A percentile compares a stretch with the other conserved stretches of the same genome.
These are phyloP conservation scores for Macaria notata DNA, from an alignment of 2,888 invertebrate species.

Conservation along the genomic window DNA sequence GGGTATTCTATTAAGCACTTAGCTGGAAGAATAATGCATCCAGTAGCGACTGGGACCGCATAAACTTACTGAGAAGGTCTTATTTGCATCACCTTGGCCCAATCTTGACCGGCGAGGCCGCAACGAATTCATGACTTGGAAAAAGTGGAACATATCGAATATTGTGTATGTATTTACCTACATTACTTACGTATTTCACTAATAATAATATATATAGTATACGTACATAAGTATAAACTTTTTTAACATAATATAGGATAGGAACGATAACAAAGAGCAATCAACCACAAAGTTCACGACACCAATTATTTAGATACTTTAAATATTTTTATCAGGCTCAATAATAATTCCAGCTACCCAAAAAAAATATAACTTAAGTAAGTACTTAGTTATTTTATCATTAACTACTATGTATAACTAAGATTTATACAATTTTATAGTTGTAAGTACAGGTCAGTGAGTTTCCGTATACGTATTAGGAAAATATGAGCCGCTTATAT, in stretches of 20 bases:
- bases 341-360: too few species aligned
- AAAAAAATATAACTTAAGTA: too few species aligned
- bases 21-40: slow-evolving; percentile 71
- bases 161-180: background rate
- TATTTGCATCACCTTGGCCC: slow-evolving; percentile 60
- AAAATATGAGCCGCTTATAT: too few species aligned
- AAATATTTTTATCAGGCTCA: too few species aligned
- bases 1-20: slow-evolving; percentile 72
- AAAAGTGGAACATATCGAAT: slow-evolving; percentile 2
- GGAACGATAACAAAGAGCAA: too few species aligned
- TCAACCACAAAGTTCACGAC: slow-evolving; percentile 20
- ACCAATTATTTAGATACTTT: slow-evolving; percentile 30
- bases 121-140: slow-evolving; percentile 28
- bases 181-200: too few species aligned
- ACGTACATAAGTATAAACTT: too few species aligned
- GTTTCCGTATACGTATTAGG: slow-evolving; percentile 10
- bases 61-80: slow-evolving; percentile 46
- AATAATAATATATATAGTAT: too few species aligned
- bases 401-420: too few species aligned
- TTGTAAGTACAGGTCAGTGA: slow-evolving; percentile 9
- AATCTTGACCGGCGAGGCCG: slow-evolving; percentile 31
- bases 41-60: slow-evolving; percentile 51
- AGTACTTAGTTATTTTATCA: too few species aligned
- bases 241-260: too few species aligned
- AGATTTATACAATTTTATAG: slow-evolving; percentile 10